Evolutionary conservation across 2,888 invertebrate genomes (phyloP).

Genomic region (Diaphora mendica): DNA sequence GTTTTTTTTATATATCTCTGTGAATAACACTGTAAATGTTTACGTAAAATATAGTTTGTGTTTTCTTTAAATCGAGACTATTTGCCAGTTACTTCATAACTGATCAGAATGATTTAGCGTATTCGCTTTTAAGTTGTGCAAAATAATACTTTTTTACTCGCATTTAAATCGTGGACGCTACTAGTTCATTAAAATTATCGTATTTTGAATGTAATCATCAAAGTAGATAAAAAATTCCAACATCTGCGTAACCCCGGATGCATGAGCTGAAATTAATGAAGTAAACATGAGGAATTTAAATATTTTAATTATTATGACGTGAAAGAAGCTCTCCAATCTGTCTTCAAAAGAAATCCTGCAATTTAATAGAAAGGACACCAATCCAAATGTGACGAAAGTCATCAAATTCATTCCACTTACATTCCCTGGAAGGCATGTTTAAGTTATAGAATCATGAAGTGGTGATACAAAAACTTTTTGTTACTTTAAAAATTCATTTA

Average conservation of each 20-base stretch:
- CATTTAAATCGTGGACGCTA: background rate
- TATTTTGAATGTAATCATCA: slow-evolving; percentile 40
- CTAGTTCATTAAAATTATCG: background rate
- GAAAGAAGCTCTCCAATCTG: slow-evolving; percentile 83
- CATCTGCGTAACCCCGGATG: slow-evolving; percentile 82
- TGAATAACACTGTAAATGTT: background rate
- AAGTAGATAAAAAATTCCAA: slow-evolving; percentile 72
- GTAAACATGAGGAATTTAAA: slow-evolving; percentile 66
- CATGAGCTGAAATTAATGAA: slow-evolving; percentile 82
- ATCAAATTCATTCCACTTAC: slow-evolving; percentile 85
- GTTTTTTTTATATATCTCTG: background rate
- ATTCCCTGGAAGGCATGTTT: slow-evolving; percentile 80
- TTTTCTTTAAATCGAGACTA: background rate
- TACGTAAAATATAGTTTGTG: background rate
- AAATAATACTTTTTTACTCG: background rate
- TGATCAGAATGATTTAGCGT: background rate
- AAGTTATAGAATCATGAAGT: slow-evolving; percentile 78
- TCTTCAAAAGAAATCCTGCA: slow-evolving; percentile 79
- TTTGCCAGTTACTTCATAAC: background rate
- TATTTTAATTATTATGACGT: slow-evolving; percentile 75
- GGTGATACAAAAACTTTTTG: slow-evolving; percentile 80
- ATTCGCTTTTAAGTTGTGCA: background rate
- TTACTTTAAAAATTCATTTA: slow-evolving; percentile 79
- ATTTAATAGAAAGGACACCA: slow-evolving; percentile 74
- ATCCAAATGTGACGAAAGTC: slow-evolving; percentile 69